Base-by-base conservation (phyloP, 2,888 invertebrate species). In the Hemicrepidius hirtus region DNA sequence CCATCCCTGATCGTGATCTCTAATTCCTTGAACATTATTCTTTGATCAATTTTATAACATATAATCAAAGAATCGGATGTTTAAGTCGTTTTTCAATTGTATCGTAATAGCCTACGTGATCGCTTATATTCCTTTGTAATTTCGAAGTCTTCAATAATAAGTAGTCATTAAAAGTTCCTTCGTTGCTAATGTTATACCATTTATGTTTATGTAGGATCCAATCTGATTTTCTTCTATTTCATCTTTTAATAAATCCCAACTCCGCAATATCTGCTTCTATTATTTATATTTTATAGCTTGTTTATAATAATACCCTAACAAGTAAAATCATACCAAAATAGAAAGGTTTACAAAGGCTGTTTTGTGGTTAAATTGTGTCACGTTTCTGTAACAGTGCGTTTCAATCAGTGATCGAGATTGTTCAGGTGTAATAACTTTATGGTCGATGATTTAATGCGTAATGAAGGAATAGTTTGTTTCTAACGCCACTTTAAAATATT, bases 31-130 rank as follows among this genome's bases (percentile, higher is more conserved):
- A 70, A 44, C 49, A 50, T 40, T 57, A 44, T 71, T 62, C 72
- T 49, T 63, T 65, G 64, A 67, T 62, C 72, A 65, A 72, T 63
- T 73, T 73, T 66, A 64, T 69, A 73, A 59, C 66, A 28, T 70
- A 71, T 71, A 74, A 74, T 74, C 74, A 71, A 32, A 44, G 68
- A 74, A 62, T 71, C 59, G 35, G 59, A 60, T 65, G 65, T 71
- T 71, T 71, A 71, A 74, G 73, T 68, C 68, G 66, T 50, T 71
- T 71, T 75, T 69, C 71, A 74, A 76, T 76, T 71, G 74, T 76
- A 63, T 72, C 55, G 68, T 74, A 73, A 76, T 76, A 65, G 76
- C 60, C 57, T 68, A 76, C 76, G 74, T 76, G 76, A 76, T 73
- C 74, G 60, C 68, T 73, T 73, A 69, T 60, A 65, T 72, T 63